Evolutionary conservation across 2,113 vertebrate species (phyloP), one percentile per base, ranked within the genome.

Genomic region (Centrocercus urophasianus): DNA sequence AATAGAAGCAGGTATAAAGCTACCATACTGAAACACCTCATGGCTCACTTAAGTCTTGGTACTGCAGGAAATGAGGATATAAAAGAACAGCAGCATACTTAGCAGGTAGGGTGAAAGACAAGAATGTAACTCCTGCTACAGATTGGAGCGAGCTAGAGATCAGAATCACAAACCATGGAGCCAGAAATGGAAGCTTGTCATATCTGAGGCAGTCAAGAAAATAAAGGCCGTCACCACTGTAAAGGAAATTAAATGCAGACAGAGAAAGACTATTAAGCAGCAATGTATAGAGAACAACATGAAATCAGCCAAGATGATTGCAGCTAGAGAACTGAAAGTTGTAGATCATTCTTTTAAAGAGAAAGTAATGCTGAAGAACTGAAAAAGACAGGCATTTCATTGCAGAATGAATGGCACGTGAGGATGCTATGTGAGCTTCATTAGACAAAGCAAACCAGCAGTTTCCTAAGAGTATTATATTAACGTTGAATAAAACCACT

Each of bases 271-370:
- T 11, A 11, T 34, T 27, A 54, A 60, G 18, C 69, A 72, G 90
- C 48, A 48, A 64, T 54, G 72, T 5, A n/a, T 6, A 6, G 54
- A 47, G 47, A 63, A 65, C 16, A 48, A 11, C 6, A 36, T 25
- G 70, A 76, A 65, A 60, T 13, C 10, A 36, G 42, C 28, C 38
- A 17, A 22, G 57, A 28, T 0, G 61, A 54, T 4, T 67, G 72
- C 64, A 79, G 85, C 10, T 5, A 47, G n/a, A 73, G 54, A 70
- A 21, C 0, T n/a, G 1, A 1, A 11, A 54, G 70, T 4, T 36
- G 22, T 8, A 65, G 40, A 65, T 52, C 25, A 38, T 8, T 36
- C 45, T 86, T 14, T 36, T 59, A 61, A 57, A 61, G 8, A 32
- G 63, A 64, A 60, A 59, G 38, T 0, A 50, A 25, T 18, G 57